Percentiles rank a stretch among this genome's conserved stretches.
Conservation (phyloP, 2,888 invertebrate species). For the Didymodactylos carnosus region DNA sequence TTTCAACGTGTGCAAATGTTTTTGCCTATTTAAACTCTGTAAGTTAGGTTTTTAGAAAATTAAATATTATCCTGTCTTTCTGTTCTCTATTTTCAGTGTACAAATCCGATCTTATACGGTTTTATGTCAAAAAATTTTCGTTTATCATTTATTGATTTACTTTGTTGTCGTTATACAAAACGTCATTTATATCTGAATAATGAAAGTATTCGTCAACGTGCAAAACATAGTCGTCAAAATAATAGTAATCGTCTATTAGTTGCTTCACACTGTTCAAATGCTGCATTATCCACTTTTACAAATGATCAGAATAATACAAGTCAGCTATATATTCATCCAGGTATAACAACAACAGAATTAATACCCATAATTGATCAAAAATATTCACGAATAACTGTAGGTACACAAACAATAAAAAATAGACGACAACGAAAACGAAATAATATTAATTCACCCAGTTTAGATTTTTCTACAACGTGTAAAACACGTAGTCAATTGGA, state of each 20-base stretch:
- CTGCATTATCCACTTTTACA: too few species aligned
- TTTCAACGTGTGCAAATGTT: not conserved
- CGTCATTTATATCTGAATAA: not conserved
- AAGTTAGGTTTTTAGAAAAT: not conserved
- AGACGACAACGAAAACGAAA: not conserved
- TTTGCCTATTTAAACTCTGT: not conserved
- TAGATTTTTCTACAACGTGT: not conserved
- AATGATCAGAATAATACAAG: too few species aligned
- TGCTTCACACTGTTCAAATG: not conserved
- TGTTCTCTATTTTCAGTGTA: not conserved
- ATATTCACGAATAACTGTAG: not conserved
- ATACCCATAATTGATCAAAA: not conserved
- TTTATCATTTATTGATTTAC: conserved; percentile 25
- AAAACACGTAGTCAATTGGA: not conserved
- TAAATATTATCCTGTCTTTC: not conserved
- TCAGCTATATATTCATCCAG: not conserved
- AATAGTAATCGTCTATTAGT: not conserved
- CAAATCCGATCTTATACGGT: conserved; percentile 50
- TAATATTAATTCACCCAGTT: not conserved
- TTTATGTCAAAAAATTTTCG: conserved; percentile 54
- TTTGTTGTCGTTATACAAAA: not conserved
- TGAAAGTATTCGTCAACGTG: not conserved
- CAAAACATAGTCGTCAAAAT: not conserved
- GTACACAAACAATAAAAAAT: not conserved
- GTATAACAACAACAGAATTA: not conserved